Conservation (phyloP, 2,888 invertebrate genomes). For the Bombyx huttoni region DNA sequence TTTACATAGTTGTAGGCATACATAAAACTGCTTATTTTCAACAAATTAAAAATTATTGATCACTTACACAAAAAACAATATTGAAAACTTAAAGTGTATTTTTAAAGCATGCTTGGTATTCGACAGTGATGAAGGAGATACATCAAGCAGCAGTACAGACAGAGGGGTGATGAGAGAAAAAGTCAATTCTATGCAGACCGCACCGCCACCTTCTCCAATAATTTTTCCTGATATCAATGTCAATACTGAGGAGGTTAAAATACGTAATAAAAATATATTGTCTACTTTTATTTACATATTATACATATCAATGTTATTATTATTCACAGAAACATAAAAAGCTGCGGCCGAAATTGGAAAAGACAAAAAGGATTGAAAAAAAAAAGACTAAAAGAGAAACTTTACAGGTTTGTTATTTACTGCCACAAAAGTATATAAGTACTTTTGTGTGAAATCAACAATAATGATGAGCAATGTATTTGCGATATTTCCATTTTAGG, state of each 20-base stretch:
- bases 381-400: conserved; percentile 68
- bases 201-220: conserved; percentile 81
- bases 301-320: neutral
- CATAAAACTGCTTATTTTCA: no score
- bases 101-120: conserved; percentile 3
- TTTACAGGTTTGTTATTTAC: conserved; percentile 56
- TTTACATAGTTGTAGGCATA: no score
- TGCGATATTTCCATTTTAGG: conserved; percentile 18
- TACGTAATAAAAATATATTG: conserved; percentile 7
- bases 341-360: conserved; percentile 49
- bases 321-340: conserved; percentile 44
- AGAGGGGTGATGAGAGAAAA: conserved; percentile 74
- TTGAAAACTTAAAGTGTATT: neutral
- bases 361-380: conserved; percentile 53
- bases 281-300: neutral
- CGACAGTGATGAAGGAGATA: conserved; percentile 84
- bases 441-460: no score
- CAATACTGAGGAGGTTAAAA: conserved; percentile 27
- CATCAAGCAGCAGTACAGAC: conserved; percentile 80
- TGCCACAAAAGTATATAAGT: no score
- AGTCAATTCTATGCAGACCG: conserved; percentile 52
- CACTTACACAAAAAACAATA: no score
- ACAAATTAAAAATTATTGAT: no score
- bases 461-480: no score
- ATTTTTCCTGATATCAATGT: conserved; percentile 57